Percentiles rank a stretch among this genome's conserved stretches.
Evolutionary conservation across 2,113 vertebrate genomes (phyloP).

Genomic region (Gambusia affinis): DNA sequence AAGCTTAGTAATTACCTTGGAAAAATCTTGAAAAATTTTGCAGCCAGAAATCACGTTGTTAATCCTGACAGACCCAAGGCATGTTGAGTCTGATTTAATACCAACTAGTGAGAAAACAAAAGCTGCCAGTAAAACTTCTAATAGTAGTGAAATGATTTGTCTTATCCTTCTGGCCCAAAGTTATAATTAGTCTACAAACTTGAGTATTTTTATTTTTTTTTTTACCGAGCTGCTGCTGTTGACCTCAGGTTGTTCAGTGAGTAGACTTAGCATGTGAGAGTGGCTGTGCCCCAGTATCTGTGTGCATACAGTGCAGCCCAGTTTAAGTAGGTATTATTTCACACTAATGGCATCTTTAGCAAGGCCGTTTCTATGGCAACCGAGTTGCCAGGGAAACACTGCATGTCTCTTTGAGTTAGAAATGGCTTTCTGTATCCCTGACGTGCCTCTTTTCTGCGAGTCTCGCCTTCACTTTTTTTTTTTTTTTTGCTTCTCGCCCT

Average conservation of each 20-base stretch:
- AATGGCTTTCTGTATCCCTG: conserved; percentile 76
- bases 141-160: conserved; percentile 47
- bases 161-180: conserved; percentile 35
- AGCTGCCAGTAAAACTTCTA: conserved; percentile 26
- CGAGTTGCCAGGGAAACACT: conserved; percentile 85
- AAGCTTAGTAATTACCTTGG: too few relatives aligned
- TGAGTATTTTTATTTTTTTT: conserved; percentile 27
- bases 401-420: conserved; percentile 84
- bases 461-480: conserved; percentile 34
- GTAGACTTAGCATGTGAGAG: conserved; percentile 2
- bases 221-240: conserved; percentile 46
- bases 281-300: conserved; percentile 45
- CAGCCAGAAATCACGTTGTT: too few relatives aligned
- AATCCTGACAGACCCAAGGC: too few relatives aligned
- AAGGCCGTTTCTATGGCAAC: conserved; percentile 81
- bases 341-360: conserved; percentile 84
- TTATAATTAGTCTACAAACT: conserved; percentile 43
- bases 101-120: too few relatives aligned
- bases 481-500: conserved; percentile 39
- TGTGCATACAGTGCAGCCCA: conserved; percentile 58
- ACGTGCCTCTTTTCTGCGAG: conserved; percentile 33
- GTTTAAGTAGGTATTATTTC: conserved; percentile 78
- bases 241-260: conserved; percentile 55
- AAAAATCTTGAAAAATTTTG: too few relatives aligned
- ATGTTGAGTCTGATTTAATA: too few relatives aligned